These are phyloP conservation scores for Myotis pilosus DNA, from an alignment of 2,797 vertebrate species.

Conservation along the genomic window DNA sequence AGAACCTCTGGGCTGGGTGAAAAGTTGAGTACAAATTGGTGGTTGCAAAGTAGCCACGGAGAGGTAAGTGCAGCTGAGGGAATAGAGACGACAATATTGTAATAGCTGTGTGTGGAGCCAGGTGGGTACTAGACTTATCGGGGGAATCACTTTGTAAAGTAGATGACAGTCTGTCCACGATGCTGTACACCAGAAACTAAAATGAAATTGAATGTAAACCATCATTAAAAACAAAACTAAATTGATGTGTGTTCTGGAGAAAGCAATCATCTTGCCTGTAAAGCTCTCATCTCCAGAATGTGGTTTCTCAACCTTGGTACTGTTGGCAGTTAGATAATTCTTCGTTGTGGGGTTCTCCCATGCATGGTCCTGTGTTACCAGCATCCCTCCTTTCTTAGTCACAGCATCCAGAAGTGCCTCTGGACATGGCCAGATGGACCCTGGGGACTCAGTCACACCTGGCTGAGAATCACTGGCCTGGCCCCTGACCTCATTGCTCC, in stretches of 20 bases:
- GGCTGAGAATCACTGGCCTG: background rate
- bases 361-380: rapidly evolving
- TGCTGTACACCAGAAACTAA: background rate
- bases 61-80: background rate
- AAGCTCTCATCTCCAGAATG: background rate
- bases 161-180: background rate
- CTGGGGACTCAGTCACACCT: background rate
- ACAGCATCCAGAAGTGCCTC: background rate
- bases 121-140: background rate
- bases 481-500: background rate
- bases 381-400: background rate
- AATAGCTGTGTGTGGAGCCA: background rate
- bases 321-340: rapidly evolving
- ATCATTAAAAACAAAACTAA: background rate
- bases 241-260: background rate
- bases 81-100: background rate
- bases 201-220: background rate
- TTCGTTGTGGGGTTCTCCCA: rapidly evolving
- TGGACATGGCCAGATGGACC: no score
- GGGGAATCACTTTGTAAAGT: background rate
- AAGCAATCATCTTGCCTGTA: background rate
- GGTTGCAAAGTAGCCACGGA: background rate
- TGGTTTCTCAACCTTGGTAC: background rate
- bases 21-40: background rate
- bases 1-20: background rate